phyloP scores from a whole-genome alignment of 2,113 vertebrate genomes.

The Mohoua ochrocephala region DNA sequence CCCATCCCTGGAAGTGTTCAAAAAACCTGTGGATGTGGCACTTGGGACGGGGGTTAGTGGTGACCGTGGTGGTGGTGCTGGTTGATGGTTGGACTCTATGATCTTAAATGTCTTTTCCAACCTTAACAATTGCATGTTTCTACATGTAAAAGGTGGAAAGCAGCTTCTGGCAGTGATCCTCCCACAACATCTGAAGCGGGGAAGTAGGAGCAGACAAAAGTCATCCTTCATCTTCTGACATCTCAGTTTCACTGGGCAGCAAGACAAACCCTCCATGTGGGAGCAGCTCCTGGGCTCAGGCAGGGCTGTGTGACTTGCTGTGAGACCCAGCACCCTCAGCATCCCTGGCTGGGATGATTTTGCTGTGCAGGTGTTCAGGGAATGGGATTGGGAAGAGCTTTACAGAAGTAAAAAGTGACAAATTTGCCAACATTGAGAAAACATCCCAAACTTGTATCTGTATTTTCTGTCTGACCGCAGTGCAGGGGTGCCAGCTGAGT shows the following conservation, averaged over 20 bases:
- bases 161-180: background rate
- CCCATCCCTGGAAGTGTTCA: background rate
- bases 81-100: background rate
- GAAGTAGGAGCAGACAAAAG: background rate
- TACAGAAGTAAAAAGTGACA: background rate
- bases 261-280: background rate
- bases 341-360: background rate
- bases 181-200: background rate
- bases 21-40: background rate
- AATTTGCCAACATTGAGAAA: background rate
- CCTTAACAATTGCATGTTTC: background rate
- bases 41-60: background rate
- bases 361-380: background rate
- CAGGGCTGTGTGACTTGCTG: background rate
- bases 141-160: background rate
- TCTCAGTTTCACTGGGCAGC: background rate
- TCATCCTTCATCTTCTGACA: background rate
- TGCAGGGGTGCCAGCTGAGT: background rate
- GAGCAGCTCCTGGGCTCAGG: background rate
- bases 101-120: background rate
- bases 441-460: accelerated
- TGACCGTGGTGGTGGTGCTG: background rate
- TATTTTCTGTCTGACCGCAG: background rate
- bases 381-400: background rate
- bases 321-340: background rate